phyloP scores from a whole-genome alignment of 2,888 invertebrate genomes.

The Gryllus longicercus region DNA sequence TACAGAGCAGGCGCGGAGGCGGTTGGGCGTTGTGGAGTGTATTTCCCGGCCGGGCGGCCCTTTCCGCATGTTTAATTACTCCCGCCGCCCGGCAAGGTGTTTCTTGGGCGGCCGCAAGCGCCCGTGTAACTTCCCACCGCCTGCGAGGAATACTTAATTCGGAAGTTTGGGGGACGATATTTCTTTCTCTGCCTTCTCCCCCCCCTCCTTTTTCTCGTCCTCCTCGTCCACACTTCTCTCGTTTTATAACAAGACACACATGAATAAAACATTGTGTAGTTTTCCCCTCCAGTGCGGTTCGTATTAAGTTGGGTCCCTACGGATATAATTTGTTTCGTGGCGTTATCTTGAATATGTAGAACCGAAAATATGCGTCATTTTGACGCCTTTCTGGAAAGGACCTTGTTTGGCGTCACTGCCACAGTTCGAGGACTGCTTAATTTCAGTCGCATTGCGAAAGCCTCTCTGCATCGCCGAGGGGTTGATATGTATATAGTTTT shows the following conservation, averaged over 20 bases:
- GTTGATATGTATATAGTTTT: too few species aligned
- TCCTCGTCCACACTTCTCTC: not conserved
- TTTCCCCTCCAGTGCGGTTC: not conserved
- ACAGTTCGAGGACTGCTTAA: too few species aligned
- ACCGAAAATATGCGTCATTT: constrained; percentile 11
- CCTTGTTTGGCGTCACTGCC: too few species aligned
- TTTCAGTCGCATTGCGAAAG: too few species aligned
- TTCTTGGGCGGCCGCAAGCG: not conserved
- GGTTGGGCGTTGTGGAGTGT: too few species aligned
- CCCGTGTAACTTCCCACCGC: not conserved
- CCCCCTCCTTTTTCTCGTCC: not conserved
- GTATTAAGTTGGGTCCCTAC: not conserved
- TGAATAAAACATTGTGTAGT: not conserved
- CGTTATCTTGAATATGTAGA: not conserved
- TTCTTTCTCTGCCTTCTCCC: not conserved
- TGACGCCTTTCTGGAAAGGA: not conserved
- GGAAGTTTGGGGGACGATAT: constrained; percentile 1
- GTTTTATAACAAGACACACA: not conserved
- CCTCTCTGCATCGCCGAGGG: too few species aligned
- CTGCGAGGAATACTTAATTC: not conserved
- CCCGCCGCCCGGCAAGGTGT: not conserved
- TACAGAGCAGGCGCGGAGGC: too few species aligned
- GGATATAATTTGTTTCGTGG: not conserved
- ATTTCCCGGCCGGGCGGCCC: not conserved
- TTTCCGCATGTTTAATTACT: not conserved